Conservation (phyloP, 2,797 vertebrate species). For the Paguma larvata region DNA sequence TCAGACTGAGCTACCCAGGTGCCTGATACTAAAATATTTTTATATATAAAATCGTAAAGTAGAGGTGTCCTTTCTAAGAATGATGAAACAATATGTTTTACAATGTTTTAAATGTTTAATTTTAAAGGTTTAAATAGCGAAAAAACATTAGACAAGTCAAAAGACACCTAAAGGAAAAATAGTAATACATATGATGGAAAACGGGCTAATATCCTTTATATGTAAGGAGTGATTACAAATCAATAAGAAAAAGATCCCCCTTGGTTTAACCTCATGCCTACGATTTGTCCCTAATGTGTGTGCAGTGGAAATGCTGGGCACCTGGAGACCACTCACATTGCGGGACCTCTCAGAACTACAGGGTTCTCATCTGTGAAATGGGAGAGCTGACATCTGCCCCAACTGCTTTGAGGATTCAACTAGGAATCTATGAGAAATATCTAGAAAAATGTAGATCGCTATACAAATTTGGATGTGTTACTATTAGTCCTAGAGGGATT, state of each 20-base stretch:
- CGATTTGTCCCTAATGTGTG: neutral
- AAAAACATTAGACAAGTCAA: neutral
- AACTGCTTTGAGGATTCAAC: neutral
- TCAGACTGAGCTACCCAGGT: neutral
- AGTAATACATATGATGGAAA: neutral
- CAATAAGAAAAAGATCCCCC: slow-evolving; percentile 30
- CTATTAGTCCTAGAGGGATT: neutral
- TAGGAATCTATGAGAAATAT: neutral
- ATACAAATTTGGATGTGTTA: neutral
- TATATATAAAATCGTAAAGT: slow-evolving; percentile 22
- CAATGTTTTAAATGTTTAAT: neutral
- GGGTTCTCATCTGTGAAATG: neutral
- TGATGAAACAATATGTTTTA: neutral
- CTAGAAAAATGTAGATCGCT: neutral
- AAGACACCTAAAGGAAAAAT: neutral
- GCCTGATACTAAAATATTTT: neutral
- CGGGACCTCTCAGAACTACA: neutral
- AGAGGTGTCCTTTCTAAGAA: slow-evolving; percentile 24
- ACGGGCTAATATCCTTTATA: neutral
- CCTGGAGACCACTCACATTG: neutral
- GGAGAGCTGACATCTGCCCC: neutral
- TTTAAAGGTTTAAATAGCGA: neutral
- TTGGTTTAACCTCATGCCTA: neutral
- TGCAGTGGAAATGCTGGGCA: neutral
- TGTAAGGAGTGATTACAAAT: neutral